Base-by-base conservation (phyloP, 1,140 invertebrate genomes). In the Pachyrhynchus sulphureomaculatus region DNA sequence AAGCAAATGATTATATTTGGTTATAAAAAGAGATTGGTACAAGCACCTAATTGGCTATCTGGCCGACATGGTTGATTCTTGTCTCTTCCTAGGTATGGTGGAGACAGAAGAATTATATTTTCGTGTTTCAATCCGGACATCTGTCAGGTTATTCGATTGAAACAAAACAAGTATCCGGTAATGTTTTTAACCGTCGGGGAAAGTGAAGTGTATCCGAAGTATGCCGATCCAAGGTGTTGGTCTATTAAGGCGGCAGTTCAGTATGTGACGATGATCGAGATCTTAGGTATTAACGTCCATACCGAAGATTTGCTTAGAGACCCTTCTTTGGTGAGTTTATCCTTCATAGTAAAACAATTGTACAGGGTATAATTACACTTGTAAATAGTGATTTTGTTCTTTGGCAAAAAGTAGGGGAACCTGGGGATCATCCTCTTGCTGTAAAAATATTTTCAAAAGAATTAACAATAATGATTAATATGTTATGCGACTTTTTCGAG, bases 61-160 rank as follows among this genome's bases (percentile, higher is more conserved):
- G n/a, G n/a, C n/a, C n/a, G n/a, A n/a, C n/a, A n/a, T n/a, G n/a
- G n/a, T n/a, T n/a, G n/a, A n/a, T 47, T 34, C 18, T 52, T 17
- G 12, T 29, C 17, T 42, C 15, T 60, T 33, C 78, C 96, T 42
- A 82, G 89, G 51, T 79, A 93, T 75, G 91, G 86, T 21, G 86
- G 85, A 0, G 78, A 84, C 20, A 82, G 95, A 32, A 86, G 88
- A 52, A 90, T 98, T 42, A 86, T 98, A 10, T 91, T 98, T 66
- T 96, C 93, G 0, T 93, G 91, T 68, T 98, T 98, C 76, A 93
- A 98, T 80, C 92, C 95, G 0, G 95, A 98, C 71, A 89, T 95
- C 42, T 96, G 94, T 72, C 86, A 90, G 0, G 92, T 96, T 92
- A 81, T 96, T 42, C 83, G 91, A 29, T 60, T 90, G 53, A 98